Conservation (phyloP, 2,113 vertebrate genomes). For the Marcusenius ussheri region DNA sequence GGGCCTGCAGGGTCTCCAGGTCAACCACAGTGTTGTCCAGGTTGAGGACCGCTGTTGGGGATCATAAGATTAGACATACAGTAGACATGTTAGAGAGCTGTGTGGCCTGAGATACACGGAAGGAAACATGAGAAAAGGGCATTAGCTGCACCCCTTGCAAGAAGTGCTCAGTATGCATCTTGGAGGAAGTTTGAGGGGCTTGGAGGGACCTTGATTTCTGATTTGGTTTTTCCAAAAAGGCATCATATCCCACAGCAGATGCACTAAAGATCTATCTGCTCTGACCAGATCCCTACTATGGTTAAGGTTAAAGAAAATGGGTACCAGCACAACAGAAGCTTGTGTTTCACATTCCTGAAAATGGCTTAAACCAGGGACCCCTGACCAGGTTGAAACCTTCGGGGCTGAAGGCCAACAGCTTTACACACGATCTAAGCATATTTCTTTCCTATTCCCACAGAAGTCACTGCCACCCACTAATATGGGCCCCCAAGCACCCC, state of each 20-base stretch:
- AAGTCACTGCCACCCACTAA: conserved; percentile 37
- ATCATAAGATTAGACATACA: not conserved
- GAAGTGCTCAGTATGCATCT: not conserved
- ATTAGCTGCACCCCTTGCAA: not conserved
- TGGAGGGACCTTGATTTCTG: conserved; percentile 12
- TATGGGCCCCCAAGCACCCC: not conserved
- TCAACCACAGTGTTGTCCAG: conserved; percentile 95
- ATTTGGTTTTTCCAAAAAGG: not conserved
- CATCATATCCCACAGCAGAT: conserved; percentile 11
- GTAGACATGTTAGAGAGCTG: not conserved
- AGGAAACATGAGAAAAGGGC: conserved; percentile 29
- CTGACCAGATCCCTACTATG: conserved; percentile 34
- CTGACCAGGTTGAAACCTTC: conserved; percentile 47
- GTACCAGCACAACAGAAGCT: conserved; percentile 38
- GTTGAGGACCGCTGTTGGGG: conserved; percentile 78
- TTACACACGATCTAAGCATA: conserved; percentile 45
- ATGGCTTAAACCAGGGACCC: conserved; percentile 45
- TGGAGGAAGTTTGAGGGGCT: not conserved
- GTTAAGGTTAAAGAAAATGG: conserved; percentile 43
- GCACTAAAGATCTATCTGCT: conserved; percentile 39
- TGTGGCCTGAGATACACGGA: not conserved
- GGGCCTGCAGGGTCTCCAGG: conserved; percentile 90
- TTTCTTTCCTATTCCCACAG: conserved; percentile 46
- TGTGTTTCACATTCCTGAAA: conserved; percentile 29
- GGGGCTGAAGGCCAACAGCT: conserved; percentile 36